These are phyloP conservation scores for Petrolisthes cinctipes DNA, from an alignment of 2,888 invertebrate species.

Conservation along the genomic window DNA sequence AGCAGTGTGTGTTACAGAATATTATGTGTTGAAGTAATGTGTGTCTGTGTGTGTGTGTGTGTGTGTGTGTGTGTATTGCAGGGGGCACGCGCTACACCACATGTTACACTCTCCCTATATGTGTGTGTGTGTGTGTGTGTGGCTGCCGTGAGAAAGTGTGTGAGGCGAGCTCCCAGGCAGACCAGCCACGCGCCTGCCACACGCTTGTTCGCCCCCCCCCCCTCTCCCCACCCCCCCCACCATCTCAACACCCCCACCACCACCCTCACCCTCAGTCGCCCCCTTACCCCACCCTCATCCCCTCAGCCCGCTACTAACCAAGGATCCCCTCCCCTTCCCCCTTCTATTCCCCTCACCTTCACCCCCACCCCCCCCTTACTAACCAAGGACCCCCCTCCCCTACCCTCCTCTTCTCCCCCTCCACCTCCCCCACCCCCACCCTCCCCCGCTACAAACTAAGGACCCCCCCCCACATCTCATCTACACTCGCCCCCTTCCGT, in stretches of 20 bases:
- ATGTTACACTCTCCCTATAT: not conserved
- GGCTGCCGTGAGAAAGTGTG: not conserved
- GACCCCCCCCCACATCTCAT: not conserved
- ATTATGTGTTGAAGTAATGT: not conserved
- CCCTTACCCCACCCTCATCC: not conserved
- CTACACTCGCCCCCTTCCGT: not conserved
- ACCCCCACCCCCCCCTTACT: not conserved
- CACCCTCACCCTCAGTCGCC: too few relatives aligned
- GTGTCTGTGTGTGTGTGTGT: too few relatives aligned
- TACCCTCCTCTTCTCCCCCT: not conserved
- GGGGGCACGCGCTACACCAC: not conserved
- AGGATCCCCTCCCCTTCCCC: not conserved
- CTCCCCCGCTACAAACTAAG: not conserved
- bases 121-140: not conserved
- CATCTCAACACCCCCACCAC: not conserved
- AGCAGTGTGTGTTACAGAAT: too few relatives aligned
- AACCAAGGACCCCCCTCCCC: not conserved
- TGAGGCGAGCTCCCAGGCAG: constrained; percentile 24
- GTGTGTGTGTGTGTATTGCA: not conserved
- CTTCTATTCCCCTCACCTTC: not conserved
- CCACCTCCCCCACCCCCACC: not conserved
- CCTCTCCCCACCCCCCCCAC: too few relatives aligned
- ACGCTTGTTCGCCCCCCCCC: not conserved
- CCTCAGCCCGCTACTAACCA: not conserved
- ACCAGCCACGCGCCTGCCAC: constrained; percentile 26